Base-by-base conservation (phyloP, 2,113 vertebrate species). In the Chionis minor region DNA sequence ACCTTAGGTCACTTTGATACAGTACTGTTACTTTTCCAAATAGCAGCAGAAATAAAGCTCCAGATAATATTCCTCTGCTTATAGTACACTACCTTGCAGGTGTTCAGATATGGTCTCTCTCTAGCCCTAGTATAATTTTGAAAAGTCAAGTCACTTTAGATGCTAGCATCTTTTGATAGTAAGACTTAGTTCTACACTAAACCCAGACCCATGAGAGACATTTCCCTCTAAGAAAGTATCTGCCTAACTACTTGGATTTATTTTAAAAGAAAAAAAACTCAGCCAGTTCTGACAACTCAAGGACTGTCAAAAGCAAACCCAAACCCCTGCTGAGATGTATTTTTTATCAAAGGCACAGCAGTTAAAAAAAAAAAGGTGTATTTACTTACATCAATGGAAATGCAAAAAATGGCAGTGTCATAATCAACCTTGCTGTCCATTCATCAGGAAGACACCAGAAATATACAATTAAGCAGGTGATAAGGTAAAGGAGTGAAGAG, bases 371-470 rank as follows among this genome's bases (percentile, higher is more conserved):
- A 75, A 87, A 70, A 35, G 7, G 4, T 4, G 5, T 44, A 72
- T 92, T 96, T 98, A 99, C 99, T 99, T 98, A 99, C 99, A 99
- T 98, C 77, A 99, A 86, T 13, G 99, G 99, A 98, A 99, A 99
- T 79, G 99, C 91, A 97, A 99, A 94, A 97, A 99, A 99, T 40
- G 99, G 99, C 94, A 99, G 98, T 56, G 98, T 98, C 98, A 99
- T 97, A 75, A 99, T 96, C 69, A 99, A 94, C 88, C 98, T 98
- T 91, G 98, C 99, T 92, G 99, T 99, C 94, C 98, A 97, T 94
- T 98, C 99, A 55, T 99, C 99, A 28, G 99, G 99, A 95, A 99
- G 98, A 98, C 99, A 99, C 99, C 99, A 99, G 22, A 98, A 98
- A 96, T 99, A 99, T 10, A 99, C 99, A 93, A 99, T 96, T 81